phyloP scores from a whole-genome alignment of 2,113 vertebrate species.

The Glaucidium brasilianum region DNA sequence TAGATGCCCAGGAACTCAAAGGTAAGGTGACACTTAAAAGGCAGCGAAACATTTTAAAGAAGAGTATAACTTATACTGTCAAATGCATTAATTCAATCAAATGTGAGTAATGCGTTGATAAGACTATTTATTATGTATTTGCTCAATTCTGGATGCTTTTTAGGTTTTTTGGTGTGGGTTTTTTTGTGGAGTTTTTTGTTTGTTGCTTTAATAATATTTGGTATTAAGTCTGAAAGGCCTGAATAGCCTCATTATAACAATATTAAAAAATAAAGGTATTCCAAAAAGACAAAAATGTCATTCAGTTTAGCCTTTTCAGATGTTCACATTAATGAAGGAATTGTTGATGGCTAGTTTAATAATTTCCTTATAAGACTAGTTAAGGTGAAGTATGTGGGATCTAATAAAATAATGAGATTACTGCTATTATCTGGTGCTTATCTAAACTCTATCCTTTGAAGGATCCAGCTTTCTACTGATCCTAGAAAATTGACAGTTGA shows the following conservation, averaged over 20 bases:
- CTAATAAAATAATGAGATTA: not conserved
- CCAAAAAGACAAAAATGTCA: not conserved
- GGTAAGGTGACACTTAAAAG: not conserved
- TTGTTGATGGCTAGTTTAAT: not conserved
- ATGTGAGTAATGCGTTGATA: not conserved
- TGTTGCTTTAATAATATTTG: not conserved
- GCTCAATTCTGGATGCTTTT: not conserved
- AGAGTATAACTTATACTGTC: not conserved
- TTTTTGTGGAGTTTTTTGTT: not conserved
- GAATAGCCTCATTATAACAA: not conserved
- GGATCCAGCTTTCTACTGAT: not conserved
- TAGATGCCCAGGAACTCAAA: not conserved
- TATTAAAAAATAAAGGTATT: not conserved
- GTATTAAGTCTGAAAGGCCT: not conserved
- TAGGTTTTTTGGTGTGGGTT: rapidly evolving
- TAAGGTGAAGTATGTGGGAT: not conserved
- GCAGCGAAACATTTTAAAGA: not conserved
- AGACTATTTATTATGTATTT: not conserved
- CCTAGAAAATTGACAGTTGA: not conserved
- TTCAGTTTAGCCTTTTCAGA: not conserved
- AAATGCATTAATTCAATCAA: not conserved
- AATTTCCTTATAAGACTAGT: not conserved
- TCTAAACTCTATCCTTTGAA: not conserved
- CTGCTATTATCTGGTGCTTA: not conserved
- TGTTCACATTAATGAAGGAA: not conserved